Evolutionary conservation across 2,797 vertebrate species (phyloP).

Genomic region (Sebastes jordani): DNA sequence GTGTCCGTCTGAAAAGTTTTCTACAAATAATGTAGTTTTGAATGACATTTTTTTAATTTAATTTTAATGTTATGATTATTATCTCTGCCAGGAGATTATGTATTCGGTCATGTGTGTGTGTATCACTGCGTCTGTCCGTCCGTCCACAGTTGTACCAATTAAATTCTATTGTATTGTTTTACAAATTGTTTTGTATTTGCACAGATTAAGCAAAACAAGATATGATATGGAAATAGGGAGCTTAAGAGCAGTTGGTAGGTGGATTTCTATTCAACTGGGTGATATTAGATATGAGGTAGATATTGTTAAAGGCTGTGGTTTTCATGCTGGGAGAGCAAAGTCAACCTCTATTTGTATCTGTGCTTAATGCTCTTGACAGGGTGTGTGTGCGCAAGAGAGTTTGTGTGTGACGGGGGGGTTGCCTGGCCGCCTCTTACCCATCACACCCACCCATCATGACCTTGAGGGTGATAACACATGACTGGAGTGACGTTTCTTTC

Average conservation of each 20-base stretch:
- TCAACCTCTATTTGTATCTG: neutral
- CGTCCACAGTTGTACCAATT: neutral
- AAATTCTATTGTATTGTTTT: neutral
- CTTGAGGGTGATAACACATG: constrained; percentile 52
- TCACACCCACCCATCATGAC: constrained; percentile 28
- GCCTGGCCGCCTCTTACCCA: neutral
- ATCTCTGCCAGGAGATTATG: too few species aligned
- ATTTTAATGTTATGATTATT: too few species aligned
- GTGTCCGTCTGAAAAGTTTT: too few species aligned
- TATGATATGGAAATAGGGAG: neutral
- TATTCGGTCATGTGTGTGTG: too few species aligned
- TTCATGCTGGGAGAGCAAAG: constrained; percentile 22
- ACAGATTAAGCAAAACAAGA: neutral
- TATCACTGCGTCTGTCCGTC: too few species aligned
- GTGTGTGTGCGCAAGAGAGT: neutral
- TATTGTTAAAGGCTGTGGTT: constrained; percentile 1
- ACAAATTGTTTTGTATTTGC: neutral
- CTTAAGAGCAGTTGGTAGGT: neutral
- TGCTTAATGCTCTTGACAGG: constrained; percentile 35
- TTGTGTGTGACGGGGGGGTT: neutral
- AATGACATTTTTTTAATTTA: too few species aligned
- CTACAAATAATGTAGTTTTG: too few species aligned
- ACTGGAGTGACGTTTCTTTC: constrained; percentile 18
- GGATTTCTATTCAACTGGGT: neutral
- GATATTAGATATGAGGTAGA: neutral